Evolutionary conservation across 1,140 invertebrate genomes (phyloP), one percentile per base, ranked within the genome.

Genomic region (Bombus haemorrhoidalis): DNA sequence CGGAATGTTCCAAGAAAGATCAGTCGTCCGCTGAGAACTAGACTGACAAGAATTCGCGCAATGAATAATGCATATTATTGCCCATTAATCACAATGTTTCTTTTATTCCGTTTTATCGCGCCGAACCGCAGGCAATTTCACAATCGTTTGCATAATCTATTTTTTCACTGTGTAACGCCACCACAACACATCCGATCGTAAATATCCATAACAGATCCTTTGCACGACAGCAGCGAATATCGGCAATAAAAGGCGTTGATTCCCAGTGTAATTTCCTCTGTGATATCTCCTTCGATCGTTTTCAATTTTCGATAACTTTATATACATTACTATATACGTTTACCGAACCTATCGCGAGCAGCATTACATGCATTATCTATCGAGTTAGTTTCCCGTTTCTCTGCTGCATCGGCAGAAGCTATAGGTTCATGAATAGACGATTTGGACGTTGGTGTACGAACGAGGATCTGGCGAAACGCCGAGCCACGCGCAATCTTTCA

Each of bases 11-110:
- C 66, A 47, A 80, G 79, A 80, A 86, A 77, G 53, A 76, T 64
- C 59, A 39, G 32, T 72, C 41, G 74, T 72, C 15, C 74, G 69
- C 41, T 47, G 75, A 75, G 74, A 90, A 82, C 86, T 66, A 57
- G 72, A 90, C 72, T 85, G 83, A 83, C 66, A 73, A 47, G 76
- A 87, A 89, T 84, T 53, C 86, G 82, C 59, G 59, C 43, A 68
- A 88, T 90, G 84, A 88, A 90, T 91, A 86, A 91, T 90, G 43
- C 43, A 90, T 91, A 86, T 73, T 47, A 77, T 62, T 53, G 68
- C 22, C 82, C 87, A 88, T 91, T 90, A 90, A 91, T 91, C 85
- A 83, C 86, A 64, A 83, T 64, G 68, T 62, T 79, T 57, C 71
- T 76, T 87, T 86, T 81, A 86, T 87, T 80, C 37, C 22, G 71